phyloP scores from a whole-genome alignment of 2,888 invertebrate species.

The Crossocerus cetratus region DNA sequence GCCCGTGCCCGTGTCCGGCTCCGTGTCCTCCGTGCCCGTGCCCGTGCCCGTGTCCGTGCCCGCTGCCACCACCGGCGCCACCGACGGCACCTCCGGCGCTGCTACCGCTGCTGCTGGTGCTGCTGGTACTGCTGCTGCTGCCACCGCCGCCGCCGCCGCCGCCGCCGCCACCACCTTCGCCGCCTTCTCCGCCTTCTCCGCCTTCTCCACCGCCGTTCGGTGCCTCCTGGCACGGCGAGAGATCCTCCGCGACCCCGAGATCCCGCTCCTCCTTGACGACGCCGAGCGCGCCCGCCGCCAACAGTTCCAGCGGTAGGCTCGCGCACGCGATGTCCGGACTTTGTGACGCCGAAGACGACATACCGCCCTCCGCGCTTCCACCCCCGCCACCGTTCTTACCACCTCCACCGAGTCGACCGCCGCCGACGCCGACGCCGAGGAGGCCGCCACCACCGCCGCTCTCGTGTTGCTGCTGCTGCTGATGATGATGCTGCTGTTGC shows the following conservation, averaged over 20 bases:
- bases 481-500: constrained; percentile 68
- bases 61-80: constrained; percentile 72
- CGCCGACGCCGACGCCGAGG: constrained; percentile 55
- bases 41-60: constrained; percentile 76
- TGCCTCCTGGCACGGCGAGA: constrained; percentile 73
- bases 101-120: constrained; percentile 78
- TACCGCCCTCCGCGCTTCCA: constrained; percentile 69
- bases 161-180: constrained; percentile 77
- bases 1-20: constrained; percentile 78
- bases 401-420: constrained; percentile 41
- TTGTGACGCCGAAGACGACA: constrained; percentile 76
- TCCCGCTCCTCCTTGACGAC: constrained; percentile 77
- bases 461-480: constrained; percentile 53
- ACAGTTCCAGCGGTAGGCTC: constrained; percentile 75
- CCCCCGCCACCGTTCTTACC: constrained; percentile 58
- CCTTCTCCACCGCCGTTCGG: constrained; percentile 74
- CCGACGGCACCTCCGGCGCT: constrained; percentile 79
- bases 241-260: constrained; percentile 73
- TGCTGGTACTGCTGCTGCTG: constrained; percentile 77
- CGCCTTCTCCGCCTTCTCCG: constrained; percentile 78
- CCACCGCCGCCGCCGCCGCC: constrained; percentile 72
- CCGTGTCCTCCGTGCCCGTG: constrained; percentile 61
- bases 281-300: constrained; percentile 76
- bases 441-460: constrained; percentile 43
- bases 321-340: constrained; percentile 77